Percentiles rank a stretch among this genome's conserved stretches.
Evolutionary conservation across 2,797 vertebrate genomes (phyloP).

Genomic region (Trachops cirrhosus): DNA sequence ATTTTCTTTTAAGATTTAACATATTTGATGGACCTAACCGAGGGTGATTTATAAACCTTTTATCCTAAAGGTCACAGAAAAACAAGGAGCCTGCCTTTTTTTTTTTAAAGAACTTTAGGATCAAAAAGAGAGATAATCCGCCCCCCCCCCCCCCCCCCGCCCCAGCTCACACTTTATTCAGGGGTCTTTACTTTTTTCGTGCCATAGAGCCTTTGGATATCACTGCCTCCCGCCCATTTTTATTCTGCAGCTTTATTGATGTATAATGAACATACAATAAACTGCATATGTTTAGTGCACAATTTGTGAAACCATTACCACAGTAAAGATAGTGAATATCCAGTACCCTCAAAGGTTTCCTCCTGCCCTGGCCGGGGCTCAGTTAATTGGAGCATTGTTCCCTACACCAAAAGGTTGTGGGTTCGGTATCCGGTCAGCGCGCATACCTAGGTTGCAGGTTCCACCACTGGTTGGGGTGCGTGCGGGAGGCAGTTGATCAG

Average conservation of each 20-base stretch:
- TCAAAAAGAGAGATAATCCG: not conserved
- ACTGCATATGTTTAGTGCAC: not conserved
- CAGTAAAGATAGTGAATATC: not conserved
- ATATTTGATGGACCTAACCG: not conserved
- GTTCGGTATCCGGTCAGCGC: not conserved
- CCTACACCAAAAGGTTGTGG: not conserved
- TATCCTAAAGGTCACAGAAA: not conserved
- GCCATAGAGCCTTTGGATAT: not conserved
- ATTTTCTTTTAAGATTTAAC: slow-evolving; percentile 35
- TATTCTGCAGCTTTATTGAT: not conserved
- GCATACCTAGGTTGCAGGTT: not conserved
- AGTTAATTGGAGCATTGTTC: not conserved
- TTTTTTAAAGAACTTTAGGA: not conserved
- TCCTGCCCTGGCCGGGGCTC: not conserved
- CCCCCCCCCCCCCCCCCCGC: no score
- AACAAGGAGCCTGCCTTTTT: not conserved
- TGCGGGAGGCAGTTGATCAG: not conserved
- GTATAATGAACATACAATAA: not conserved
- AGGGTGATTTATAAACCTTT: slow-evolving; percentile 25
- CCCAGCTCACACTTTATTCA: not conserved
- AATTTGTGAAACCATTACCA: not conserved
- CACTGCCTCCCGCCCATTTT: not conserved
- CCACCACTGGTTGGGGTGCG: not conserved
- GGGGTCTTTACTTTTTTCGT: not conserved
- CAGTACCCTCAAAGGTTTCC: not conserved